Evolutionary conservation across 2,113 vertebrate genomes (phyloP).

Genomic region (Pterocles burchelli): DNA sequence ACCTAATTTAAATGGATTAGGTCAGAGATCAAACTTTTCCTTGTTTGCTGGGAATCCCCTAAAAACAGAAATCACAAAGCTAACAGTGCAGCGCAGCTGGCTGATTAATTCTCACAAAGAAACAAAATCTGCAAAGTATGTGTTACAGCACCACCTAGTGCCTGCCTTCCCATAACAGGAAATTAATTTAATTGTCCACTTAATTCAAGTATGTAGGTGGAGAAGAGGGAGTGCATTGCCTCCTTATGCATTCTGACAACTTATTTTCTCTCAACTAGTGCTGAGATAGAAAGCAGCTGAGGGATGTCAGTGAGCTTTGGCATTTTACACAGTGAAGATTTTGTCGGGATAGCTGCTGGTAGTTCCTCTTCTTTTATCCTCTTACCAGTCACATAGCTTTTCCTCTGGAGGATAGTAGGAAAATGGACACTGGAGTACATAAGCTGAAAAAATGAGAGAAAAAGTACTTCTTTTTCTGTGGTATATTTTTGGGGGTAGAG

Average conservation of each 20-base stretch:
- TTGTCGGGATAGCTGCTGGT: neutral
- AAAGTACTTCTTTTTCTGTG: accelerated
- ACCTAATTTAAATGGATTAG: neutral
- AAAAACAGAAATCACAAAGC: neutral
- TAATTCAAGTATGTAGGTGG: neutral
- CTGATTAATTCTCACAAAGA: neutral
- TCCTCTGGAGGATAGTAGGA: neutral
- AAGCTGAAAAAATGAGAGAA: neutral
- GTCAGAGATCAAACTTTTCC: neutral
- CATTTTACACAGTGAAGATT: neutral
- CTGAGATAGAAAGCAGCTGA: neutral
- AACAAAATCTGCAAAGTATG: neutral
- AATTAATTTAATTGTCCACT: neutral
- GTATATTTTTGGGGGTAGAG: accelerated
- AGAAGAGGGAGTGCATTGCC: neutral
- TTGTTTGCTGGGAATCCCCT: neutral
- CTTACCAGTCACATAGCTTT: neutral
- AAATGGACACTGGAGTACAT: neutral
- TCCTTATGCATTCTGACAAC: neutral
- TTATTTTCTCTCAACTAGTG: neutral
- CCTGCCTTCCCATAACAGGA: neutral
- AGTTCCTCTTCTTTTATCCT: neutral
- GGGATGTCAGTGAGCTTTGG: neutral
- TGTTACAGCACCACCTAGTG: conserved; percentile 50
- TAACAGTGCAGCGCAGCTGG: neutral